Evolutionary conservation across 2,888 invertebrate genomes (phyloP), one percentile per base, ranked within the genome.

Genomic region (Apodemia duryi): DNA sequence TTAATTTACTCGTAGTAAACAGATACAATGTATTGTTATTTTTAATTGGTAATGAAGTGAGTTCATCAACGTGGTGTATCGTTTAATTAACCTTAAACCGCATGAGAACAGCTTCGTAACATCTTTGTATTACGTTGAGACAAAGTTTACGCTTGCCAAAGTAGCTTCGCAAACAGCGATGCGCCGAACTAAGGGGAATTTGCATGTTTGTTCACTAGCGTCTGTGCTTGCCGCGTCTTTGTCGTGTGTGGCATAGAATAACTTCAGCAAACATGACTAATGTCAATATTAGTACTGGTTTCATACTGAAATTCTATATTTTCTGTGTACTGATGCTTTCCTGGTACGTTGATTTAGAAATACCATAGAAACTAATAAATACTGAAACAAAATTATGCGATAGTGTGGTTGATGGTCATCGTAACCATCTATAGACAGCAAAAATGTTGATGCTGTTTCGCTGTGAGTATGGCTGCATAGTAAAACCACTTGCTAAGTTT

Each of bases 121-220:
- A 80, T 81, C 82, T 83, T 80, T 80, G 77, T 79, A 79, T 78
- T 76, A 71, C 72, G 74, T 73, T 75, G 73, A 75, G 77, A 74
- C 75, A 72, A 84, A 84, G 82, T 87, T 85, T 78, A 76, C 77
- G 78, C 81, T 82, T 78, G 73, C 74, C 68, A 72, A 79, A 82
- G 80, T 77, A 76, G 75, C 72, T 77, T 72, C 72, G 74, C 77
- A 85, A 85, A 87, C 82, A 84, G 73, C 63, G 72, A 79, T 81
- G 83, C 57, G 57, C 57, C 80, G 80, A 80, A 82, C 83, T 83
- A 78, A 81, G 83, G 77, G 46, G 79, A 84, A 83, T 86, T 84
- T 84, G 78, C 82, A 80, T 84, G 80, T 85, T 83, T 82, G 80
- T 82, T 74, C 71, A 65, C 67, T 66, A 63, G 65, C 68, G 67